Conservation (phyloP, 1,140 invertebrate species). For the Trichoplusia ni region DNA sequence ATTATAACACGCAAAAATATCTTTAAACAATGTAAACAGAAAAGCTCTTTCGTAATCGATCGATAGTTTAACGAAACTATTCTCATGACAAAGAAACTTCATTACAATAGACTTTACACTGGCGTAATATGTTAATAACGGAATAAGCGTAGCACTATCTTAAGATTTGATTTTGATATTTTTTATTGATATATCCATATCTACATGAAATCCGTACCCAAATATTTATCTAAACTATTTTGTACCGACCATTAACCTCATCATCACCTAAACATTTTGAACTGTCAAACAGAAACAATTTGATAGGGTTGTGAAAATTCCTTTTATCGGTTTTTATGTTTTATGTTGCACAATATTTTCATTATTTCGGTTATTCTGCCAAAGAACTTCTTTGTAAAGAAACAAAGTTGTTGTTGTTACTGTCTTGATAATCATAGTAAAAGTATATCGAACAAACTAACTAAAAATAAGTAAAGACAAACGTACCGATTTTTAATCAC, state of each 20-base stretch:
- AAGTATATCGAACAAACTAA: too few relatives aligned
- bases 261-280: conserved; percentile 51
- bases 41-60: conserved; percentile 78
- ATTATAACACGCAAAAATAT: conserved; percentile 29
- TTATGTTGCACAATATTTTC: too few relatives aligned
- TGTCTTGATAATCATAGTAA: too few relatives aligned
- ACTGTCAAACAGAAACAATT: conserved; percentile 44
- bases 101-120: conserved; percentile 30
- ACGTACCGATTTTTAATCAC: too few relatives aligned
- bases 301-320: not conserved
- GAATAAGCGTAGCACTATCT: conserved; percentile 36
- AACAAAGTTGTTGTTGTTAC: too few relatives aligned
- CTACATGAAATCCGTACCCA: conserved; percentile 48
- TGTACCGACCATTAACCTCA: conserved; percentile 70
- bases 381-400: too few relatives aligned
- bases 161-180: conserved; percentile 8
- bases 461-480: too few relatives aligned
- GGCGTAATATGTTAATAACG: conserved; percentile 16
- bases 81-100: conserved; percentile 74
- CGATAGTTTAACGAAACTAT: conserved; percentile 75
- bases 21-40: conserved; percentile 47
- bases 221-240: conserved; percentile 76
- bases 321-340: too few relatives aligned
- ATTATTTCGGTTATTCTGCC: too few relatives aligned
- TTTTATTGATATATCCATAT: conserved; percentile 37